These are phyloP conservation scores for Macroglossus sobrinus DNA, from an alignment of 2,113 vertebrate genomes.

Conservation along the genomic window DNA sequence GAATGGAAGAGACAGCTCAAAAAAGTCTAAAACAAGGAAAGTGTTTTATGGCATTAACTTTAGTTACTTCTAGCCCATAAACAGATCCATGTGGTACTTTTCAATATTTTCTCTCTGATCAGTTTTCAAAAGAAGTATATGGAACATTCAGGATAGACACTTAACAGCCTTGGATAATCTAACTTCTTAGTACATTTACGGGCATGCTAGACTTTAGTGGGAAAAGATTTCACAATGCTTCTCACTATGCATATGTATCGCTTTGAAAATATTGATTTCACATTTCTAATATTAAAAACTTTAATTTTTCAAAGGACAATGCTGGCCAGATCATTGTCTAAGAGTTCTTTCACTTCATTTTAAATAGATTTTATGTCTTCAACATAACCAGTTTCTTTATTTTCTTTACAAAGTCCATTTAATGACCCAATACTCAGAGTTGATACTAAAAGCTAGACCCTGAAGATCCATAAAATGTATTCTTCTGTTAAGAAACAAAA, in stretches of 20 bases:
- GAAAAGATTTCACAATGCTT: background rate
- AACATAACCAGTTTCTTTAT: background rate
- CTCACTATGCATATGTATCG: background rate
- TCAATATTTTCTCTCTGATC: background rate
- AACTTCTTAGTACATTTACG: background rate
- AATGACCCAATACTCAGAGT: background rate
- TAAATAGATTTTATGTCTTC: background rate
- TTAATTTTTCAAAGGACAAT: background rate
- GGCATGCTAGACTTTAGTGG: background rate
- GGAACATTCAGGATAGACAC: background rate
- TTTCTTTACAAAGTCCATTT: background rate
- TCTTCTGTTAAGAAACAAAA: background rate
- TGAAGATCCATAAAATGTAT: background rate
- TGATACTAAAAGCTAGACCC: background rate
- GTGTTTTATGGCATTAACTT: background rate
- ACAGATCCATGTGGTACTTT: background rate
- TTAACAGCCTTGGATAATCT: background rate
- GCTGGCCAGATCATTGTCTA: background rate
- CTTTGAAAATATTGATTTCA: background rate
- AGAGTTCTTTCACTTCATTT: background rate
- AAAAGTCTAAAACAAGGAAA: background rate
- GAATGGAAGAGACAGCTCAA: background rate
- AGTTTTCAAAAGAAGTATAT: background rate
- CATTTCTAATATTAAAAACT: background rate
- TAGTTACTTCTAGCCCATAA: background rate